A percentile compares a stretch with the other conserved stretches of the same genome.
These are phyloP conservation scores for Peribatodes rhomboidaria DNA, from an alignment of 2,888 invertebrate species.

Conservation along the genomic window DNA sequence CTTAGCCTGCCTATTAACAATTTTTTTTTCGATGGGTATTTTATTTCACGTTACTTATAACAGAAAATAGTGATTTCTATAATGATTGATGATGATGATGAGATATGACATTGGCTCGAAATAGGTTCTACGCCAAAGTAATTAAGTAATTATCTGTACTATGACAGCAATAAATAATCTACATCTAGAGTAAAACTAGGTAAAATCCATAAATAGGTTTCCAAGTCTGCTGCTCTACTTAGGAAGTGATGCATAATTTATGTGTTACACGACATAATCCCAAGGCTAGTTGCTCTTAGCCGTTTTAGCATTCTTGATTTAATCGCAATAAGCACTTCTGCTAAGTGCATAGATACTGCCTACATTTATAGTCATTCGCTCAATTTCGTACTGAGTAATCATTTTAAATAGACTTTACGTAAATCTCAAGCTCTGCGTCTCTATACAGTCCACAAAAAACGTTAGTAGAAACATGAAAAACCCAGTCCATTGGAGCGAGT, in stretches of 20 bases:
- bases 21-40: too few relatives aligned
- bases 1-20: too few relatives aligned
- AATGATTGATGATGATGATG: too few relatives aligned
- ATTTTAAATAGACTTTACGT: slow-evolving; percentile 7
- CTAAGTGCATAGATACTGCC: slow-evolving; percentile 9
- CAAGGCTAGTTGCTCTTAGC: slow-evolving; percentile 14
- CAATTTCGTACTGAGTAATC: background rate
- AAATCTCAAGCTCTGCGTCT: background rate
- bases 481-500: slow-evolving; percentile 43
- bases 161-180: too few relatives aligned
- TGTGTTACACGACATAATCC: slow-evolving; percentile 1
- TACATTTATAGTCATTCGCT: slow-evolving; percentile 13
- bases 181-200: too few relatives aligned
- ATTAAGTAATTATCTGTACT: too few relatives aligned
- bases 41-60: too few relatives aligned
- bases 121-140: too few relatives aligned
- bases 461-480: slow-evolving; percentile 41
- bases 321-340: slow-evolving; percentile 20
- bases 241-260: slow-evolving; percentile 4
- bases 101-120: too few relatives aligned
- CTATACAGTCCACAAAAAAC: slow-evolving; percentile 11
- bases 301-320: slow-evolving; percentile 14
- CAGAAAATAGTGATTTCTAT: too few relatives aligned
- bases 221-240: background rate
- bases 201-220: background rate